These are phyloP conservation scores for Orycteropus afer DNA, from an alignment of 2,113 vertebrate genomes.

Conservation along the genomic window DNA sequence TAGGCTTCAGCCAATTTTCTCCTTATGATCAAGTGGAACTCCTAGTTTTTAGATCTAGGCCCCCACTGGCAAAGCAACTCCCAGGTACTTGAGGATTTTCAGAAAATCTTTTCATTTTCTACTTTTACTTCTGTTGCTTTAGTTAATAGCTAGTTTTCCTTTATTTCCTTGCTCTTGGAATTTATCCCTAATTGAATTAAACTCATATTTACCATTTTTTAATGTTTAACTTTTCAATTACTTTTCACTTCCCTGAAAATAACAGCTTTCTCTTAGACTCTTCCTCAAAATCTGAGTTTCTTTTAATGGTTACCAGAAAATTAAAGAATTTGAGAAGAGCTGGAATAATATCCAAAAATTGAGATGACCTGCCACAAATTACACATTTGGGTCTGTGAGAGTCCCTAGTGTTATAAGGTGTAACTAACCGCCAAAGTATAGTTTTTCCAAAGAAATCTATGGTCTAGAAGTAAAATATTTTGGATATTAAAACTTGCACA, in stretches of 20 bases:
- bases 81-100: not conserved
- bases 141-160: not conserved
- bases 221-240: not conserved
- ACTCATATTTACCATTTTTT: not conserved
- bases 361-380: not conserved
- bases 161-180: not conserved
- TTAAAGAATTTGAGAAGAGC: not conserved
- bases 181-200: not conserved
- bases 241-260: slow-evolving; percentile 9
- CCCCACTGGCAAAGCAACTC: not conserved
- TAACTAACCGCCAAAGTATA: not conserved
- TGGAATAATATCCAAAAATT: not conserved
- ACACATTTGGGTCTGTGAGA: not conserved
- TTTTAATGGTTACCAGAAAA: not conserved
- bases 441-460: slow-evolving; percentile 15
- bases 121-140: slow-evolving; percentile 15
- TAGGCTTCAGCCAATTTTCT: not conserved
- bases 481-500: slow-evolving; percentile 25
- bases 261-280: not conserved
- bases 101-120: not conserved
- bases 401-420: not conserved
- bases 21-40: not conserved
- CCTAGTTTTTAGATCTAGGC: not conserved
- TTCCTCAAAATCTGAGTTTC: not conserved
- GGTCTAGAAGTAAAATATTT: slow-evolving; percentile 32